Conservation (phyloP, 53 echinoderm and acorn worm species). For the Holothuria scabra region DNA sequence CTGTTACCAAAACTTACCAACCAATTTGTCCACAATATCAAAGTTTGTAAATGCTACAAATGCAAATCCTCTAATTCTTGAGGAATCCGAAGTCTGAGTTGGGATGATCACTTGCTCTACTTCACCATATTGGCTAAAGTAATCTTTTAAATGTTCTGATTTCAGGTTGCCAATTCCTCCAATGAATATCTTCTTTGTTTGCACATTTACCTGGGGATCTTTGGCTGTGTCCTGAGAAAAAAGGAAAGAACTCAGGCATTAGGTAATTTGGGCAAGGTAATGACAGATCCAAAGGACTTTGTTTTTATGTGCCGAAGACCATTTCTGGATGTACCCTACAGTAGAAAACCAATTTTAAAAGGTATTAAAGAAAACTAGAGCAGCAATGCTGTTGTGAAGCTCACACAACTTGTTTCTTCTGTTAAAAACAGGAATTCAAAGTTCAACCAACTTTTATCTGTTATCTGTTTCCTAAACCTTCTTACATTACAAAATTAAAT, state of each 20-base stretch:
- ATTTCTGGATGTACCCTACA: too few relatives aligned
- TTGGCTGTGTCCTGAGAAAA: constrained; percentile 64
- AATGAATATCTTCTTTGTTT: constrained; percentile 72
- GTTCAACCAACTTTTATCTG: too few relatives aligned
- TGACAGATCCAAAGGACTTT: too few relatives aligned
- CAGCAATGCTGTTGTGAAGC: too few relatives aligned
- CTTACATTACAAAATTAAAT: too few relatives aligned
- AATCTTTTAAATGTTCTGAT: constrained; percentile 54
- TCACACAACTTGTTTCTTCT: too few relatives aligned
- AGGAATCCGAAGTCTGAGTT: constrained; percentile 52
- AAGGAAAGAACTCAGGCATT: background rate
- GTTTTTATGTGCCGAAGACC: too few relatives aligned
- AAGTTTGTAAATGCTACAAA: constrained; percentile 69
- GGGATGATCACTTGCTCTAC: constrained; percentile 67
- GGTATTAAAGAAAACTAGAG: too few relatives aligned
- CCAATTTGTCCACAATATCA: constrained; percentile 76
- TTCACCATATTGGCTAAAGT: constrained; percentile 64
- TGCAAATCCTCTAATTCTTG: constrained; percentile 69
- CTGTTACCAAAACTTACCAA: constrained; percentile 52
- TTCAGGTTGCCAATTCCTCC: constrained; percentile 62
- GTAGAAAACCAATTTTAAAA: too few relatives aligned
- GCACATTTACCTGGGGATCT: constrained; percentile 49
- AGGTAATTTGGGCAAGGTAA: too few relatives aligned
- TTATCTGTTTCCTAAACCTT: too few relatives aligned
- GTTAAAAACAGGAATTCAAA: too few relatives aligned